These are phyloP conservation scores for Tauraco hartlaubi DNA, from an alignment of 2,797 vertebrate species.

Conservation along the genomic window DNA sequence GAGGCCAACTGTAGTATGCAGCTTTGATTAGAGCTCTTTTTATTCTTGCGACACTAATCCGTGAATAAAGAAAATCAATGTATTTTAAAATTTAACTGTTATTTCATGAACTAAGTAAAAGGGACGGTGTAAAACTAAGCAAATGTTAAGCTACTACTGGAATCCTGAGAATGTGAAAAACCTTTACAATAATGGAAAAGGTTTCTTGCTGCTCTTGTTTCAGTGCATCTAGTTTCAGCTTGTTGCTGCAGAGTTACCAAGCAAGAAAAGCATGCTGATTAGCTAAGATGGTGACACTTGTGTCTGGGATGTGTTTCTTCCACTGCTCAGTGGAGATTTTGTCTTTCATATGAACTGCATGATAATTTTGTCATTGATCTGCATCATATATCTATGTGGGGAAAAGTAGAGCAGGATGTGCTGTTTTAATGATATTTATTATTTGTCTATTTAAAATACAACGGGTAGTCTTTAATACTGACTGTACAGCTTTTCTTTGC, in stretches of 20 bases:
- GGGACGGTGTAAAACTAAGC: neutral
- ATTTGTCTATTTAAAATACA: neutral
- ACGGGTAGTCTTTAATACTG: neutral
- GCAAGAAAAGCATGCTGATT: neutral
- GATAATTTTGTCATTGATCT: neutral
- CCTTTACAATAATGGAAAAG: neutral
- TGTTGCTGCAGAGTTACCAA: neutral
- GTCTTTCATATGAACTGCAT: neutral
- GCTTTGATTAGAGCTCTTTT: conserved; percentile 25
- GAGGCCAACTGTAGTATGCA: neutral
- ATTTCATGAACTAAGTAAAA: neutral
- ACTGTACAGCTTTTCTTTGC: neutral
- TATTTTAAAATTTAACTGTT: conserved; percentile 31
- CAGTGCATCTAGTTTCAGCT: neutral
- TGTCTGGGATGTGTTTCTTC: neutral
- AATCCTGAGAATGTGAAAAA: neutral
- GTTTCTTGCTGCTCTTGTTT: neutral
- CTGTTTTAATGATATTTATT: neutral
- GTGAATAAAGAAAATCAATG: conserved; percentile 4
- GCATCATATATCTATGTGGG: neutral
- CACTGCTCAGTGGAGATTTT: neutral
- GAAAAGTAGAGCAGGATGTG: neutral
- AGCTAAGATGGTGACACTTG: too few relatives aligned
- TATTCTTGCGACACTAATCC: neutral
- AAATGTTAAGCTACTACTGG: neutral